Conservation (phyloP, 2,888 invertebrate genomes). For the Plebejus melissa region DNA sequence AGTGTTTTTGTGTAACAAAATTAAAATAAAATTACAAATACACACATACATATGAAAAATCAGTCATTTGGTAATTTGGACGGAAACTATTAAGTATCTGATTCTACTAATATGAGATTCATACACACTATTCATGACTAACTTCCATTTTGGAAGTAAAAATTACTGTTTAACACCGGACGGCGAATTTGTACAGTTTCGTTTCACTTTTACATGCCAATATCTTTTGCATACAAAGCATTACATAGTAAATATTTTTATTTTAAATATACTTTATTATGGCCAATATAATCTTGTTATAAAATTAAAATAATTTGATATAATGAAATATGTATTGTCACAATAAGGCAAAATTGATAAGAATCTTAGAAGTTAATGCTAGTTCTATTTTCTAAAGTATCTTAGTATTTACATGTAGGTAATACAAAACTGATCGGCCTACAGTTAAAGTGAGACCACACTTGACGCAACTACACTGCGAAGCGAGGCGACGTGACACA, state of each 20-base stretch:
- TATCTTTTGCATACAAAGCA: conserved; percentile 18
- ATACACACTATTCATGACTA: conserved; percentile 36
- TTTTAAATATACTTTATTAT: conserved; percentile 11
- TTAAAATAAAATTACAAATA: conserved; percentile 46
- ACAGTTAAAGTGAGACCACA: conserved; percentile 27
- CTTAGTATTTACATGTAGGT: conserved; percentile 22
- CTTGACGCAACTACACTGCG: neutral
- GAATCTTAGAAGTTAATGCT: conserved; percentile 1
- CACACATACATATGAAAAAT: conserved; percentile 54
- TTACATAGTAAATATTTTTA: conserved; percentile 20
- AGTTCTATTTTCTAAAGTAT: conserved; percentile 7
- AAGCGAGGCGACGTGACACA: neutral
- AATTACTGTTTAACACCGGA: conserved; percentile 43
- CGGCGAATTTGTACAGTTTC: conserved; percentile 50
- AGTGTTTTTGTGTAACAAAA: conserved; percentile 56
- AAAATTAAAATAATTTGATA: conserved; percentile 15
- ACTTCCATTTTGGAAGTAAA: neutral
- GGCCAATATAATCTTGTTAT: conserved; percentile 22
- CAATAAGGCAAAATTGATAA: conserved; percentile 25
- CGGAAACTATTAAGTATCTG: conserved; percentile 75
- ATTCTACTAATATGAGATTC: conserved; percentile 55
- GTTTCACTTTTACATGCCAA: neutral
- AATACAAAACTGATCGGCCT: conserved; percentile 1
- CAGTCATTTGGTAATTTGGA: conserved; percentile 75
- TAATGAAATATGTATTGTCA: conserved; percentile 22